phyloP scores from a whole-genome alignment of 2,113 vertebrate genomes.

The Myrmophylax atrothorax region DNA sequence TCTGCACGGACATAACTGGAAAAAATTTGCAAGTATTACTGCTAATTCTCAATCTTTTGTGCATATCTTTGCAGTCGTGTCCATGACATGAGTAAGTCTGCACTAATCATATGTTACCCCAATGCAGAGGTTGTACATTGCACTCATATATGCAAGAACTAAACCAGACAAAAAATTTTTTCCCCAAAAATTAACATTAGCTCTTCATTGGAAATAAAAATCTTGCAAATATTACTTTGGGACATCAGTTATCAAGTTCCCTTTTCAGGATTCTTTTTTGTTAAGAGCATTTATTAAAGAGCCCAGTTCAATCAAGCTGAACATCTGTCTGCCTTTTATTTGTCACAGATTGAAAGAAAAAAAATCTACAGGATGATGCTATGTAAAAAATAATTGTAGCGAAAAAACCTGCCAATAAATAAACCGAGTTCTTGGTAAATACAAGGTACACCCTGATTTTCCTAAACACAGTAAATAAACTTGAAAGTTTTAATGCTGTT shows the following conservation, averaged over 20 bases:
- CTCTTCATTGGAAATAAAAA: neutral
- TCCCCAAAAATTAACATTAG: neutral
- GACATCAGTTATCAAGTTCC: neutral
- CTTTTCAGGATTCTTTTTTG: neutral
- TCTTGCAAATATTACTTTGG: neutral
- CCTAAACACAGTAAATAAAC: neutral
- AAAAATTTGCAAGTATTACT: neutral
- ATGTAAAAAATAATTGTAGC: neutral
- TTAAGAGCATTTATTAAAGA: neutral
- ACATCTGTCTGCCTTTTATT: neutral
- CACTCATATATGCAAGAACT: neutral
- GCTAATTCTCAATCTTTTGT: neutral
- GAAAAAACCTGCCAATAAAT: neutral
- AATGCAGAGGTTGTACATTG: accelerated
- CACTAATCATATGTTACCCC: neutral
- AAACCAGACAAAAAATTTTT: neutral
- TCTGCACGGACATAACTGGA: neutral
- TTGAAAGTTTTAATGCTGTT: neutral
- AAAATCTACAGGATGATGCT: neutral
- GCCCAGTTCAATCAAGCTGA: neutral
- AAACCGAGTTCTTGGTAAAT: neutral
- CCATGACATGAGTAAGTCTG: too few relatives aligned
- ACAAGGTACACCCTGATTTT: neutral
- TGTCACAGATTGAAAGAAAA: neutral
- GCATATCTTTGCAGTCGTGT: neutral